Conservation (phyloP, 2,113 vertebrate species). For the Festucalex cinctus region DNA sequence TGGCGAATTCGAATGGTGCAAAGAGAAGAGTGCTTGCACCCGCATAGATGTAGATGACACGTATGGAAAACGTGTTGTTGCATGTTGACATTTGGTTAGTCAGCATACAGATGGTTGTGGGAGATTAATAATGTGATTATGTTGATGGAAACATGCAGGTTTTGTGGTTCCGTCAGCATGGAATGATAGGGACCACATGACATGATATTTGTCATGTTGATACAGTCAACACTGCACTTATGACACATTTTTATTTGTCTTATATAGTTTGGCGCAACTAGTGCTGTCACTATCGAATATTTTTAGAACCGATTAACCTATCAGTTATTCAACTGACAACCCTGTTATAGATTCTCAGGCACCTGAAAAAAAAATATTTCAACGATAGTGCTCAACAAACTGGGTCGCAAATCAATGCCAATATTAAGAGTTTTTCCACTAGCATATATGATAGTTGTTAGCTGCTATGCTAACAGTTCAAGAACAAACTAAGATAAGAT, state of each 20-base stretch:
- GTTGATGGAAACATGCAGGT: conserved; percentile 35
- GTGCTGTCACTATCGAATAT: too few relatives aligned
- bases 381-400: not conserved
- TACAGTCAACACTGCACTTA: not conserved
- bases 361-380: not conserved
- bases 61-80: conserved; percentile 6
- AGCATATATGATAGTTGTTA: not conserved
- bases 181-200: not conserved
- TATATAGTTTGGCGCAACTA: not conserved
- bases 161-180: conserved; percentile 16
- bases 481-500: too few relatives aligned
- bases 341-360: too few relatives aligned
- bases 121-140: conserved; percentile 49
- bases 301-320: too few relatives aligned
- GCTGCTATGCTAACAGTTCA: not conserved
- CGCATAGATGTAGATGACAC: not conserved
- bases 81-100: conserved; percentile 33
- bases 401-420: not conserved
- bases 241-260: not conserved
- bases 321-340: too few relatives aligned
- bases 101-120: conserved; percentile 36
- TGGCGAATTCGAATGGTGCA: not conserved
- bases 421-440: not conserved
- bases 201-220: not conserved
- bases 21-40: not conserved